Conservation (phyloP, 2,888 invertebrate species). For the Galeopsomyia nigrocyanea region DNA sequence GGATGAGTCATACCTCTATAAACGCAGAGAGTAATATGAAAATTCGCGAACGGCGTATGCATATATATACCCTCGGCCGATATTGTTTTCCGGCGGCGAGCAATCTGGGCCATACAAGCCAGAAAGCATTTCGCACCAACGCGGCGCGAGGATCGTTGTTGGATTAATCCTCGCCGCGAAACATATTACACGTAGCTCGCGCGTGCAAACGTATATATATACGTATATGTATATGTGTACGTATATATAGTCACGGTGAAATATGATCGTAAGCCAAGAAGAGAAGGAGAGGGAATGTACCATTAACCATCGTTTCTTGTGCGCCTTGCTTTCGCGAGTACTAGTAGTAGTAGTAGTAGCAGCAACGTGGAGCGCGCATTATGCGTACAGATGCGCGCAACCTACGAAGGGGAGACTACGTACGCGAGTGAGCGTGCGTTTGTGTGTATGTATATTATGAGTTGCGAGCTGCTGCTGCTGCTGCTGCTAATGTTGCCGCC, state of each 20-base stretch:
- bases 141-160: slow-evolving; percentile 22
- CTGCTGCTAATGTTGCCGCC: slow-evolving; percentile 27
- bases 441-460: neutral
- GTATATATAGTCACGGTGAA: slow-evolving; percentile 16
- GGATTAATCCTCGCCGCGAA: slow-evolving; percentile 32
- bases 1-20: too few relatives aligned
- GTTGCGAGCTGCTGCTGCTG: neutral
- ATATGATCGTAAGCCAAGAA: slow-evolving; percentile 23
- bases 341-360: too few relatives aligned
- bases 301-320: slow-evolving; percentile 31
- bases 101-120: slow-evolving; percentile 15
- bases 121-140: neutral
- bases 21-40: slow-evolving; percentile 21
- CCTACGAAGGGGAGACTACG: neutral
- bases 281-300: neutral
- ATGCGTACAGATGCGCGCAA: slow-evolving; percentile 6
- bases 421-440: neutral
- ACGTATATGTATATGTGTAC: slow-evolving; percentile 1
- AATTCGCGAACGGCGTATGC: slow-evolving; percentile 22
- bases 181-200: neutral
- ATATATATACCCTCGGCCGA: neutral
- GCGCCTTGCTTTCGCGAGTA: neutral
- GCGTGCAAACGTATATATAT: neutral
- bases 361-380: neutral
- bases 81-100: slow-evolving; percentile 25